Base-by-base conservation (phyloP, 2,888 invertebrate species). In the Nomada goodeniana region DNA sequence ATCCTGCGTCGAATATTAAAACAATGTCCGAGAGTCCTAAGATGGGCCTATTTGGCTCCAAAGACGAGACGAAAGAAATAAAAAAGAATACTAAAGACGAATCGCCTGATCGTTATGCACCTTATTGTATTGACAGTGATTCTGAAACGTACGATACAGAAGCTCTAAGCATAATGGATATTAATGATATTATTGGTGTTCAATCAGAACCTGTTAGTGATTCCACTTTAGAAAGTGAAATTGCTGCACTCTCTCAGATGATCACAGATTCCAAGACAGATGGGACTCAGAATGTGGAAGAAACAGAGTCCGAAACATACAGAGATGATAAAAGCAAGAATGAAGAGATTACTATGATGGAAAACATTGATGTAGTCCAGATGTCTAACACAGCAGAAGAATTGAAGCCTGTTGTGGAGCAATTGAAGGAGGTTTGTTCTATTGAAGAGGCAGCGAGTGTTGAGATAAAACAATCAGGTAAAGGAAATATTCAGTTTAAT, bases 231-330 rank as follows among this genome's bases (percentile, higher is more conserved):
- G 92, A 93, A 71, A 92, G 93, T 78, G 90, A 93, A 85, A 91
- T 94, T 65, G 91, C 91, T 70, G 91, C 92, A 92, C 92, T 72
- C 64, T 91, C 94, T 68, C 89, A 92, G 76, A 91, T 94, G 63
- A 93, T 92, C 63, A 91, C 90, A 4, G 92, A 93, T 44, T 89
- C 92, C 13, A 91, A 91, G 76, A 68, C 67, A 42, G 91, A 91
- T 23, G 50, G 59, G 5, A 63, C 18, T 44, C 72, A 78, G 18
- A 84, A 80, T 2, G 7, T 20, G 9, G 44, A 1, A 29, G 67
- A 61, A 10, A n/a, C 13, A 9, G 74, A 70, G 11, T 4, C 11
- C 10, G 57, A 64, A 2, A 60, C 1, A 0, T n/a, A 70, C 44
- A 50, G 61, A 1, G 10, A 60, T 11, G 29, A 50, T 55, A 2